These are phyloP conservation scores for Anarhynchus alexandrinus DNA, from an alignment of 2,113 vertebrate species.

Conservation along the genomic window DNA sequence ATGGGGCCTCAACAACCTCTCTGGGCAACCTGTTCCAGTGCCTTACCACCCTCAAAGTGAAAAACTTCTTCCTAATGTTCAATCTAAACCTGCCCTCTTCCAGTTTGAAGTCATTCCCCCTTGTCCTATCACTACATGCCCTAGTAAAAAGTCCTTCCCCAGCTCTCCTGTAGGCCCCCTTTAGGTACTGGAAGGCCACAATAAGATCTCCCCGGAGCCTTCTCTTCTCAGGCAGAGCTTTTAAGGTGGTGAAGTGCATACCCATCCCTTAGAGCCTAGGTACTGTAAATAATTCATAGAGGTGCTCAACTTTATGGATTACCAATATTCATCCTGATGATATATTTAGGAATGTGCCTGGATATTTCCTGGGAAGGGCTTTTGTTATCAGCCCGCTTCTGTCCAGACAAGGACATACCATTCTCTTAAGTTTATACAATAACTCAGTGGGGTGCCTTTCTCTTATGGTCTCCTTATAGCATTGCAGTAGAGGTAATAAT, in stretches of 20 bases:
- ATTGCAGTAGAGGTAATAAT: neutral
- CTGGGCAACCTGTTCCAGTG: too few relatives aligned
- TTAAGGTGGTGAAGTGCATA: neutral
- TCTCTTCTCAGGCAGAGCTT: neutral
- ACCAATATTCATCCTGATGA: neutral
- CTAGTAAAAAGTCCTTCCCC: too few relatives aligned
- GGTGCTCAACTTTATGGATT: neutral
- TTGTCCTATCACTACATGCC: too few relatives aligned
- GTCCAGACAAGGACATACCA: neutral
- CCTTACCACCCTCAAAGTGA: too few relatives aligned
- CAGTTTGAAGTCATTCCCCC: too few relatives aligned
- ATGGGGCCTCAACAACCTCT: too few relatives aligned
- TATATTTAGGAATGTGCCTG: neutral
- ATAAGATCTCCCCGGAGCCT: too few relatives aligned
- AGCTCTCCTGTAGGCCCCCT: too few relatives aligned
- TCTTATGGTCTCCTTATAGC: neutral
- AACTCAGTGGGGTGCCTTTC: neutral
- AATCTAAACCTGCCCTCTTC: too few relatives aligned
- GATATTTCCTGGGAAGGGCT: neutral
- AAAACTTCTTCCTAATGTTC: too few relatives aligned
- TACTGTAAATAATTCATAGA: neutral
- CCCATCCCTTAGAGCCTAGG: neutral
- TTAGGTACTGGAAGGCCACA: too few relatives aligned
- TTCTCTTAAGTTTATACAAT: slow-evolving; percentile 7
- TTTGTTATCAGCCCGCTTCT: neutral